Conservation (phyloP, 23 tunicate genomes). For the Styela clava region DNA sequence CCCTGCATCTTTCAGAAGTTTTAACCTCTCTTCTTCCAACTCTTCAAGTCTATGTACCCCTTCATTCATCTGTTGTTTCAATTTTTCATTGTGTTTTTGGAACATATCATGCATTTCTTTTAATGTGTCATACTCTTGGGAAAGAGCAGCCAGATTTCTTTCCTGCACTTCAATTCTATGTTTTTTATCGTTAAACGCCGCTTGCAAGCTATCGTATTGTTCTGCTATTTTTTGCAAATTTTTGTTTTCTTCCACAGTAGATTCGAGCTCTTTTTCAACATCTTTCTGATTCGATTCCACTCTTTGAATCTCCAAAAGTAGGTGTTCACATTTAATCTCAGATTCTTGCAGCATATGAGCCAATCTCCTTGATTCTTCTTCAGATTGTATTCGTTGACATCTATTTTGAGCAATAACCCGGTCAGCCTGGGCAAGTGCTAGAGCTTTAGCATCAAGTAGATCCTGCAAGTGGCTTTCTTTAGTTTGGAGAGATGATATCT, state of each 20-base stretch:
- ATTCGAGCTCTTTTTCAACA: constrained; percentile 50
- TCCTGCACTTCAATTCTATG: constrained; percentile 70
- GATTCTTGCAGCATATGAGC: constrained; percentile 46
- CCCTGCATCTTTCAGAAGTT: constrained; percentile 44
- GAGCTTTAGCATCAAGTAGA: constrained; percentile 70
- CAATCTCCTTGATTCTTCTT: constrained; percentile 61
- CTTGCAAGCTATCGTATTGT: constrained; percentile 63
- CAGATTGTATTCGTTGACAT: constrained; percentile 52
- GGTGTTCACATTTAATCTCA: constrained; percentile 40
- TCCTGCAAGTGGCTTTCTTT: constrained; percentile 63
- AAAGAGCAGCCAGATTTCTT: constrained; percentile 39
- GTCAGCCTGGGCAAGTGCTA: constrained; percentile 83
- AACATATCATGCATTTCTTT: constrained; percentile 78
- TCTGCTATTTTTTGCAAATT: constrained; percentile 65
- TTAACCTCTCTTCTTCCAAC: constrained; percentile 54
- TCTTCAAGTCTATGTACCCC: constrained; percentile 41
- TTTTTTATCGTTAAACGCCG: constrained; percentile 46
- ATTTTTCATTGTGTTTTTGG: constrained; percentile 73
- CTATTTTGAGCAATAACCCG: constrained; percentile 55
- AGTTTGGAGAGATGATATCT: constrained; percentile 46
- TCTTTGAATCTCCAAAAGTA: not conserved
- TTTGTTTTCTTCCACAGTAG: constrained; percentile 57
- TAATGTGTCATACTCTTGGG: constrained; percentile 64
- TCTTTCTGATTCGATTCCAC: constrained; percentile 1
- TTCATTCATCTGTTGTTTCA: constrained; percentile 56